These are phyloP conservation scores for Frieseomelitta varia DNA, from an alignment of 1,140 invertebrate species.

Conservation along the genomic window DNA sequence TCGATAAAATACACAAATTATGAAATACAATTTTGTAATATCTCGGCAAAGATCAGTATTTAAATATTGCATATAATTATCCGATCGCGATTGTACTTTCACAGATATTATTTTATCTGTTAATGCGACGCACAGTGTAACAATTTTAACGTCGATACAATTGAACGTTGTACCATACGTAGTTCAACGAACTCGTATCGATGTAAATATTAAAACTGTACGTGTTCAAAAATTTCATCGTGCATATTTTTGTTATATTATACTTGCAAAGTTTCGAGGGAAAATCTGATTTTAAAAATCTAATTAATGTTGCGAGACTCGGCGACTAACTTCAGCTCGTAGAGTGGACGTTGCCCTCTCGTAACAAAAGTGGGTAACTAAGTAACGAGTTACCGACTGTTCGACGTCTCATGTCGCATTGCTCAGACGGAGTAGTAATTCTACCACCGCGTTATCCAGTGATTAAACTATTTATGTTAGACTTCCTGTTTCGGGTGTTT, in stretches of 20 bases:
- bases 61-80: background rate
- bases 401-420: background rate
- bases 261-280: background rate
- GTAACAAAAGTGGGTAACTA: background rate
- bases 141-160: background rate
- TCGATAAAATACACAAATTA: background rate
- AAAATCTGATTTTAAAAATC: background rate
- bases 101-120: background rate
- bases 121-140: background rate
- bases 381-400: conserved; percentile 41
- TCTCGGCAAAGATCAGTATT: background rate
- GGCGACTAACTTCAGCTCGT: background rate
- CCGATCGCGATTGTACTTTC: background rate
- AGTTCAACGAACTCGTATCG: background rate
- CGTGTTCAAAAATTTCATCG: background rate
- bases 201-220: background rate
- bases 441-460: conserved; percentile 32
- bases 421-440: conserved; percentile 32
- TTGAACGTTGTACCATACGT: no score
- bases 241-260: background rate
- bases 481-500: conserved; percentile 53
- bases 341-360: conserved; percentile 32
- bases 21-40: background rate
- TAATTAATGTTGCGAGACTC: background rate
- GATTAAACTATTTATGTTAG: conserved; percentile 51